Conservation (phyloP, 2,113 vertebrate species). For the Pelobates fuscus region DNA sequence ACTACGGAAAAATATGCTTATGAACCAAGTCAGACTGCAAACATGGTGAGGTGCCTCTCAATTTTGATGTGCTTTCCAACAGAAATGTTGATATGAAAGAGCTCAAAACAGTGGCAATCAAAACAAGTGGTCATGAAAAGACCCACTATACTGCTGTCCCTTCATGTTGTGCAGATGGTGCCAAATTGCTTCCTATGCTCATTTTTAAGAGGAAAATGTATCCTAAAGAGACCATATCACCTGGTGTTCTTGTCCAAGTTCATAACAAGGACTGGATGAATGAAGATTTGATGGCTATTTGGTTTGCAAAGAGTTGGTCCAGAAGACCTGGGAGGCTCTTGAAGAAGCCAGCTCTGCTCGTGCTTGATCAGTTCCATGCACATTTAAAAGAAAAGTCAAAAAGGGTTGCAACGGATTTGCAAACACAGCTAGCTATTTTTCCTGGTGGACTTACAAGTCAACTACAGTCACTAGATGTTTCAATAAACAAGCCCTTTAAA, state of each 20-base stretch:
- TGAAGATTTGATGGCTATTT: background rate
- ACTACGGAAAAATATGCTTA: background rate
- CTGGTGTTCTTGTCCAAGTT: background rate
- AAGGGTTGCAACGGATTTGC: background rate
- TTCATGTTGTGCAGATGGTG: constrained; percentile 21
- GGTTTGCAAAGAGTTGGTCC: background rate
- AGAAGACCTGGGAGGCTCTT: background rate
- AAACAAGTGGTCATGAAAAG: background rate
- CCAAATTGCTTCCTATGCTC: constrained; percentile 13
- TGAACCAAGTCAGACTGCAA: constrained; percentile 26
- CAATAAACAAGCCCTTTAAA: background rate
- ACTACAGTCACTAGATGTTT: background rate
- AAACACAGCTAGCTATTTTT: background rate
- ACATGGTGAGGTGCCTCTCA: constrained; percentile 29
- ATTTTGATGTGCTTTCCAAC: constrained; percentile 3
- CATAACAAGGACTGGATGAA: background rate
- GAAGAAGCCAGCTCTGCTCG: background rate
- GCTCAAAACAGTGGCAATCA: background rate
- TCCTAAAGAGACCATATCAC: background rate
- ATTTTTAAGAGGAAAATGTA: constrained; percentile 14
- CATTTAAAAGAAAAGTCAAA: constrained; percentile 4
- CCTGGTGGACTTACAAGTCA: background rate
- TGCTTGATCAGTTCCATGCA: background rate
- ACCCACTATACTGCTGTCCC: background rate
- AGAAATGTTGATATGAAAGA: constrained; percentile 11